Evolutionary conservation across 2,113 vertebrate genomes (phyloP), one percentile per base, ranked within the genome.

Genomic region (Amazona vittata): DNA sequence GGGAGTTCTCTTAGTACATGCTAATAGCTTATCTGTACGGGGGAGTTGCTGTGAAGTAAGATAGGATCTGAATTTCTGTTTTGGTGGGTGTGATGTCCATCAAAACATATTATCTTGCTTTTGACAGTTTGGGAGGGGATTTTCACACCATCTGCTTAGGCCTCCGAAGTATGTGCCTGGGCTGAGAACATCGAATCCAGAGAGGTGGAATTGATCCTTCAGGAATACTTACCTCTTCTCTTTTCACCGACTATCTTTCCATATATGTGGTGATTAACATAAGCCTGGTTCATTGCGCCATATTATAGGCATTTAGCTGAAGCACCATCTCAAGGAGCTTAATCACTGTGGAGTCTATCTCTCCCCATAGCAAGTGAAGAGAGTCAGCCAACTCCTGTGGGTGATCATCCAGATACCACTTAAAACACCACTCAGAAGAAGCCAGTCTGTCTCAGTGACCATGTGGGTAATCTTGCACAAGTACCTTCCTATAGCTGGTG

Each of bases 81-180:
- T 78, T 1, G 44, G 85, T 91, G 80, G 65, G 80, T 91, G 81
- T 79, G 67, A 74, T 91, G 89, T 94, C 92, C 94, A 69, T 89
- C 94, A 94, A 93, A 94, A 53, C 35, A 39, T 33, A 82, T 60
- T 82, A 78, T 95, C 81, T 89, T 86, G 39, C 60, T 65, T 89
- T 83, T 86, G 92, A 86, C 60, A 86, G 92, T 69, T 74, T 91
- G 89, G 80, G 81, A 91, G 89, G 60, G 84, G 62, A 20, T 82
- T 94, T 94, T 94, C 76, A 86, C 89, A 92, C 92, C 91, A 89
- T 93, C 91, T 93, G 80, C 47, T 77, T 77, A 73, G 75, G 43
- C 64, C 26, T 93, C 74, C 37, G 19, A 67, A 83, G 78, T 87
- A 68, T 41, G 64, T 50, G 39, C 20, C 63, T 55, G 50, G 68